Conservation (phyloP, 1,140 invertebrate genomes). For the Macrosteles quadrilineatus region DNA sequence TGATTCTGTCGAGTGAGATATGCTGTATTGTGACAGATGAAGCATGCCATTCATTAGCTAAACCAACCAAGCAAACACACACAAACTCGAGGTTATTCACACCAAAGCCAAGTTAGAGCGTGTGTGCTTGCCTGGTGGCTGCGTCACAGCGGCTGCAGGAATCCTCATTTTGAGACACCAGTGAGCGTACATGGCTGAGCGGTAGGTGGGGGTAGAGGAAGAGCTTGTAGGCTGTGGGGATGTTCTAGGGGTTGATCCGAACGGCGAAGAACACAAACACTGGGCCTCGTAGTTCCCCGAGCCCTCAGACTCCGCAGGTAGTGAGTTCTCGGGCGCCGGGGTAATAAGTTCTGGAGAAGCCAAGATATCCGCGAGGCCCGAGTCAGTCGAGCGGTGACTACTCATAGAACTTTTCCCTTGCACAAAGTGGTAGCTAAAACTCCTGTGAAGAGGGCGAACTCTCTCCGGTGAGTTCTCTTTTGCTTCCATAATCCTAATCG, state of each 20-base stretch:
- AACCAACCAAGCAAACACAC: conserved; percentile 17
- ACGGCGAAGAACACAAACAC: conserved; percentile 70
- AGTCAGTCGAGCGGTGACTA: conserved; percentile 70
- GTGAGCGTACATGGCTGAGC: conserved; percentile 83
- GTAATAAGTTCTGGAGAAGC: conserved; percentile 67
- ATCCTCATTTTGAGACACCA: conserved; percentile 89
- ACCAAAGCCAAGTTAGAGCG: background rate
- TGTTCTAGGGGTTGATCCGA: conserved; percentile 66
- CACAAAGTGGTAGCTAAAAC: conserved; percentile 31
- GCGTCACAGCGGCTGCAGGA: conserved; percentile 53
- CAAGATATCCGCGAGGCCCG: conserved; percentile 75
- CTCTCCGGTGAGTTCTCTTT: background rate
- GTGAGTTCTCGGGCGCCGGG: conserved; percentile 35
- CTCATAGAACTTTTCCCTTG: conserved; percentile 19
- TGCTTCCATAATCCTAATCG: conserved; percentile 51
- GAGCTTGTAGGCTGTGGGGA: conserved; percentile 54
- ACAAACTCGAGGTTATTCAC: conserved; percentile 2
- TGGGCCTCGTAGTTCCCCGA: conserved; percentile 65
- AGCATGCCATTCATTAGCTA: too few species aligned
- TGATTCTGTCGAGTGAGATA: too few species aligned
- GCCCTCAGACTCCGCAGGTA: conserved; percentile 49
- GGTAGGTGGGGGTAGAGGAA: conserved; percentile 53
- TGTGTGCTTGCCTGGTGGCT: conserved; percentile 42
- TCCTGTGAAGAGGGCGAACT: conserved; percentile 6
- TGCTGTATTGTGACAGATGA: too few species aligned